These are phyloP conservation scores for Polydrusus tereticollis DNA, from an alignment of 2,888 invertebrate species.

Conservation along the genomic window DNA sequence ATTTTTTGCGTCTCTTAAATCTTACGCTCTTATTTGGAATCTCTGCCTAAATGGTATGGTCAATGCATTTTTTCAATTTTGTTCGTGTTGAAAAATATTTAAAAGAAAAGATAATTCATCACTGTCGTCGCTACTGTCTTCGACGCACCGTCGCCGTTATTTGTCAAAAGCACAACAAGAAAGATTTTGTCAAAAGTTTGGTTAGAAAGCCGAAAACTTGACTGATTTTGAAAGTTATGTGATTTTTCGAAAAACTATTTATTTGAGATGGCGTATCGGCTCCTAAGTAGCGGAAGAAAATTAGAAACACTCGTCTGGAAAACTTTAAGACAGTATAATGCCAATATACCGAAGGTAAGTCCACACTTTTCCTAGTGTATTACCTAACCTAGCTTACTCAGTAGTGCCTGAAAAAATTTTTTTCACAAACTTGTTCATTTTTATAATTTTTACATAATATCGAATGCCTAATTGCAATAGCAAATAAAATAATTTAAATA, in stretches of 20 bases:
- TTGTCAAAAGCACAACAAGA: too few species aligned
- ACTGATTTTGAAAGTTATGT: constrained; percentile 51
- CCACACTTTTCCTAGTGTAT: constrained; percentile 28
- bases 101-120: too few species aligned
- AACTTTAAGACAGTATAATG: constrained; percentile 61
- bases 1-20: too few species aligned
- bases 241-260: constrained; percentile 46
- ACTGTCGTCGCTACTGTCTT: too few species aligned
- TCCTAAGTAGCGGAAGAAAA: constrained; percentile 72
- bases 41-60: too few species aligned
- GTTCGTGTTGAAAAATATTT: too few species aligned
- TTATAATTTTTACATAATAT: too few species aligned
- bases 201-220: constrained; percentile 22
- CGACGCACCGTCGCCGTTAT: too few species aligned
- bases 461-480: too few species aligned
- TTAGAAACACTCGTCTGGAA: constrained; percentile 69
- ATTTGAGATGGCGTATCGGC: constrained; percentile 73
- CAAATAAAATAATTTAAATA: too few species aligned
- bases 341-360: constrained; percentile 61
- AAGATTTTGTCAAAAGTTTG: constrained; percentile 28
- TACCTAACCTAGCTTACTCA: constrained; percentile 27
- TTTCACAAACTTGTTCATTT: neutral
- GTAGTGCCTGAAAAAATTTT: neutral
- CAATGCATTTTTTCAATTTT: too few species aligned
- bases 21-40: too few species aligned